Evolutionary conservation across 2,888 invertebrate species (phyloP).

Genomic region (Aleiodes alternator): DNA sequence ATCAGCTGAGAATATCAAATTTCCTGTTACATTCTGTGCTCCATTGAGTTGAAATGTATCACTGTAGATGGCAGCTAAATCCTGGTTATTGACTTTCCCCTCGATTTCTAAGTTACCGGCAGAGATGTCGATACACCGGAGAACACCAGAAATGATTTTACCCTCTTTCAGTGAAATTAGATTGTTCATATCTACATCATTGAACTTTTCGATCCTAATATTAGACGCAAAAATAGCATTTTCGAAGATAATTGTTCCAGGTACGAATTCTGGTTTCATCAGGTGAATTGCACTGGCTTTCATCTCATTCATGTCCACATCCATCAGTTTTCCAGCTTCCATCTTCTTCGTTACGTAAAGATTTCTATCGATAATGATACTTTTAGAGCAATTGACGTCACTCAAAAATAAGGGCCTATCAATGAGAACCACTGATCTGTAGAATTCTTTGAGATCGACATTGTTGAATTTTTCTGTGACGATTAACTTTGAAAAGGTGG

Average conservation of each 20-base stretch:
- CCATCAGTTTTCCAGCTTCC: conserved; percentile 55
- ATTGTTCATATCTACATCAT: conserved; percentile 74
- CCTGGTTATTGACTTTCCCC: conserved; percentile 74
- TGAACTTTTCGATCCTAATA: conserved; percentile 74
- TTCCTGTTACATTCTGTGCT: conserved; percentile 62
- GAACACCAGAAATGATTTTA: conserved; percentile 73
- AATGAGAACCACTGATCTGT: conserved; percentile 59
- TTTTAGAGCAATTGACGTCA: conserved; percentile 58
- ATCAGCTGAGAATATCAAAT: conserved; percentile 58
- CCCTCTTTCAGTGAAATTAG: conserved; percentile 76
- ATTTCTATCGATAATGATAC: conserved; percentile 55
- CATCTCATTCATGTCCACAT: conserved; percentile 59
- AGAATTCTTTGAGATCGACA: conserved; percentile 60
- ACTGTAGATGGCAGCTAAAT: conserved; percentile 74
- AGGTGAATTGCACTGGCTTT: conserved; percentile 55
- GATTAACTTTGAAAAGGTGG: conserved; percentile 57
- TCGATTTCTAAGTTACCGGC: conserved; percentile 57
- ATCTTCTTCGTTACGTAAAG: conserved; percentile 57
- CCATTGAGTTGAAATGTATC: conserved; percentile 73
- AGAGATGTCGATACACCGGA: conserved; percentile 72
- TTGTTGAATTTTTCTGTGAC: conserved; percentile 60
- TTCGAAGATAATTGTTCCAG: conserved; percentile 72
- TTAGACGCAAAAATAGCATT: conserved; percentile 73
- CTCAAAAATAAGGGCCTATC: conserved; percentile 55
- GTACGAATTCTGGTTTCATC: conserved; percentile 57